Base-by-base conservation (phyloP, 2,797 vertebrate genomes). In the Choloepus didactylus region DNA sequence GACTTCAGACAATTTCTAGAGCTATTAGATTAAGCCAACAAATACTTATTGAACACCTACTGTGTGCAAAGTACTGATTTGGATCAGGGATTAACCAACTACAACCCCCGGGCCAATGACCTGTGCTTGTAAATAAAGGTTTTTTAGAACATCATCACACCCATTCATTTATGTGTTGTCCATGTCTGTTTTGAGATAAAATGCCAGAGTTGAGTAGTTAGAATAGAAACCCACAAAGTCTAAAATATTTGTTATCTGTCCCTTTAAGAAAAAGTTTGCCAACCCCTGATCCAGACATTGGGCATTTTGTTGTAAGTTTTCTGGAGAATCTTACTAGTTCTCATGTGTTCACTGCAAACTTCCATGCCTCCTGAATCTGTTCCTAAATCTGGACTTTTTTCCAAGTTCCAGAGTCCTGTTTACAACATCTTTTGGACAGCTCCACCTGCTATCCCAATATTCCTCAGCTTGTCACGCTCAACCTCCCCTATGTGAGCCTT, bases 51-150 rank as follows among this genome's bases (percentile, higher is more conserved):
- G 11, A 88, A 64, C 49, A 44, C 14, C 46, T 83, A 51, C 21
- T 66, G 49, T 31, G 38, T 69, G 9, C 6, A 66, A 90, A 44
- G 82, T 59, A 67, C 56, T 69, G 29, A 9, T 92, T 72, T 80
- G n/a, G 44, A 91, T 38, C n/a, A 84, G 83, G 38, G 6, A 8
- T 66, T 7, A 62, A 7, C 38, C 73, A 82, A 59, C 6, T 44
- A 62, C 46, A 35, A 35, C 62, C n/a, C 76, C 12, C 6, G 0
- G 9, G n/a, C 1, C 14, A 66, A 31, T 66, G 29, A 15, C 31
- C 16, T n/a, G 15, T 18, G 64, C 66, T 89, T 88, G 35, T 62
- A 92, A 96, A 88, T 93, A 59, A 49, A 49, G 29, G 80, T 96
- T 93, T 83, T 75, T 56, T 86, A 54, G 41, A 67, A 72, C 70